These are phyloP conservation scores for Isurus oxyrinchus DNA, from an alignment of 2,113 vertebrate genomes.

Conservation along the genomic window DNA sequence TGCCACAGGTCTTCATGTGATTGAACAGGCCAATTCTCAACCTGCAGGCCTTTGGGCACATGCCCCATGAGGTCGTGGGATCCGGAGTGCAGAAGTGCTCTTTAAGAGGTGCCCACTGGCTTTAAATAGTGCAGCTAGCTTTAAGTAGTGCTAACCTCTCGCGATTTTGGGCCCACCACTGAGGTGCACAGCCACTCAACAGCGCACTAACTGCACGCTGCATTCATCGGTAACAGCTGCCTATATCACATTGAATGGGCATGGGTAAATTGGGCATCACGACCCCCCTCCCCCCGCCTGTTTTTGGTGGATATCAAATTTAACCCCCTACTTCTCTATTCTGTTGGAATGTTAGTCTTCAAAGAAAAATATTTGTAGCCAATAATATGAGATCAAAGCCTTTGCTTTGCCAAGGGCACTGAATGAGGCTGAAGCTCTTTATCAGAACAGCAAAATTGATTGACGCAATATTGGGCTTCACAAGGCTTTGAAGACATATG, in stretches of 20 bases:
- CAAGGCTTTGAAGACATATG: background rate
- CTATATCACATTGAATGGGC: no score
- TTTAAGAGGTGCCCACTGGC: background rate
- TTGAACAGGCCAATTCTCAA: background rate
- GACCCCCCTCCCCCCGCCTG: no score
- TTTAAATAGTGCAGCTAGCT: no score
- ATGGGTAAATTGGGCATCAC: background rate
- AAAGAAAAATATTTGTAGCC: background rate
- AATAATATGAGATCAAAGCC: background rate
- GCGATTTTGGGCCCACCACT: background rate
- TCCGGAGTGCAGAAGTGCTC: background rate
- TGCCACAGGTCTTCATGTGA: background rate
- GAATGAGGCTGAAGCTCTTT: background rate
- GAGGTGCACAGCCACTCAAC: background rate
- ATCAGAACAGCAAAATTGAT: background rate
- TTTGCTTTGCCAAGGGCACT: background rate
- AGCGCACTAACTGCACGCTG: background rate
- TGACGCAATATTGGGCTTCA: background rate
- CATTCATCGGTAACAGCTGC: background rate
- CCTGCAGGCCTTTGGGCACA: background rate
- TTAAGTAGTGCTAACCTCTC: background rate
- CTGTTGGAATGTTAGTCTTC: background rate
- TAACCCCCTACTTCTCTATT: background rate
- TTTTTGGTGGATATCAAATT: background rate
- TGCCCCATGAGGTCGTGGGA: background rate